Conservation (phyloP, 2,797 vertebrate genomes). For the Danio aesculapii region DNA sequence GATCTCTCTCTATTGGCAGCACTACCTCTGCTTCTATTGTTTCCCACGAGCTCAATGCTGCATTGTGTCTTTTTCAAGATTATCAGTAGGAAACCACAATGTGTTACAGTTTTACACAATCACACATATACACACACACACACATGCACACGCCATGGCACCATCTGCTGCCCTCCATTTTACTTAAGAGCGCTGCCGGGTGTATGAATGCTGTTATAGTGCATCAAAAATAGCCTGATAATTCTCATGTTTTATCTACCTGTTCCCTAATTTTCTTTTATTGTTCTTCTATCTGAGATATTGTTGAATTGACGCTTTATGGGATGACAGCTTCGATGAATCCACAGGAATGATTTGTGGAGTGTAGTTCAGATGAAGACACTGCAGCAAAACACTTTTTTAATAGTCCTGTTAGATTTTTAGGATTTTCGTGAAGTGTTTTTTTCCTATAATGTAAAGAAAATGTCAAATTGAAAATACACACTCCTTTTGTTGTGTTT, state of each 20-base stretch:
- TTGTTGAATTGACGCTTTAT: constrained; percentile 2
- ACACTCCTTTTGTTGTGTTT: too few relatives aligned
- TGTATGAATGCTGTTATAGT: constrained; percentile 13
- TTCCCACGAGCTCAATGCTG: constrained; percentile 7
- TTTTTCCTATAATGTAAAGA: too few relatives aligned
- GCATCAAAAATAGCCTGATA: not conserved
- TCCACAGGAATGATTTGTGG: too few relatives aligned
- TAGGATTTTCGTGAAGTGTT: too few relatives aligned
- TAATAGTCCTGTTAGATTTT: too few relatives aligned
- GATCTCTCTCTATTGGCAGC: constrained; percentile 18
- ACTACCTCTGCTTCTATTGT: constrained; percentile 18
- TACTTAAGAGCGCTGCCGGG: not conserved
- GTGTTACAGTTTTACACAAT: constrained; percentile 30
- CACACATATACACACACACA: constrained; percentile 5
- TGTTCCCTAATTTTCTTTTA: not conserved
- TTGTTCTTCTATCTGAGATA: not conserved
- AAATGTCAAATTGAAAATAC: too few relatives aligned
- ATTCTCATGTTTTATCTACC: not conserved
- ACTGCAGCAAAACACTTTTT: too few relatives aligned
- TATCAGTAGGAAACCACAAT: constrained; percentile 30
- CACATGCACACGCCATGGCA: constrained; percentile 17
- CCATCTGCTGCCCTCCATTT: constrained; percentile 28
- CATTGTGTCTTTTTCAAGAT: constrained; percentile 25
- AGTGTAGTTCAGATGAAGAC: too few relatives aligned
- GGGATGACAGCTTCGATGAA: constrained; percentile 36